Evolutionary conservation across 2,113 vertebrate species (phyloP).

Genomic region (Laticauda laticaudata): DNA sequence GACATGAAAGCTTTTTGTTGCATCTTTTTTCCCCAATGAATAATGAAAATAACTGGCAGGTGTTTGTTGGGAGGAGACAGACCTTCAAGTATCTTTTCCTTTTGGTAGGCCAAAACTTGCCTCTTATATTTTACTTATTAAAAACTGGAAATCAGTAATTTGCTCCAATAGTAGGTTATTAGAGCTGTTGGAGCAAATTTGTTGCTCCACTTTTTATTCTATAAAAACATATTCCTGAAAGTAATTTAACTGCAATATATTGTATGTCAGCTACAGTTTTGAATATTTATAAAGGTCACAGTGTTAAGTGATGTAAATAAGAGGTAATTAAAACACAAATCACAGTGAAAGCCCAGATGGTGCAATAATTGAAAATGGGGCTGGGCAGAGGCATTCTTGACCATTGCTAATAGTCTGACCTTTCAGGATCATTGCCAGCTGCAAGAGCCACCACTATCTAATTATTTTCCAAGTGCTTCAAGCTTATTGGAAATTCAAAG

Average conservation of each 20-base stretch:
- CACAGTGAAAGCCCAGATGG: background rate
- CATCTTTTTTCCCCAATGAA: background rate
- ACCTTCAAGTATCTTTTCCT: background rate
- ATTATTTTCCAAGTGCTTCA: background rate
- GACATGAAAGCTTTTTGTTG: background rate
- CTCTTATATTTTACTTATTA: background rate
- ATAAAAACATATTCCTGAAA: background rate
- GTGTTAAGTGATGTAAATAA: background rate
- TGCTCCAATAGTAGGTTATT: background rate
- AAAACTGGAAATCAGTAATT: background rate
- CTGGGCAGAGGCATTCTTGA: background rate
- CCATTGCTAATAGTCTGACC: background rate
- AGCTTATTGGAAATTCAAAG: background rate
- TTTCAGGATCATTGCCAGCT: background rate
- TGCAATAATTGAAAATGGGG: background rate
- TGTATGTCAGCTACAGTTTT: background rate
- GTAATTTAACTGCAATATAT: background rate
- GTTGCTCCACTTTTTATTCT: background rate
- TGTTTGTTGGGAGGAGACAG: background rate
- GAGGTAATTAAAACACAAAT: background rate
- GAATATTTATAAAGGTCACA: background rate
- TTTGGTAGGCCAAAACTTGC: background rate
- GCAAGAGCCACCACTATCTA: background rate
- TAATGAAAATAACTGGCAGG: background rate
- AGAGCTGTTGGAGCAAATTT: background rate